Conservation (phyloP, 2,888 invertebrate species). For the Heliconius charithonia region DNA sequence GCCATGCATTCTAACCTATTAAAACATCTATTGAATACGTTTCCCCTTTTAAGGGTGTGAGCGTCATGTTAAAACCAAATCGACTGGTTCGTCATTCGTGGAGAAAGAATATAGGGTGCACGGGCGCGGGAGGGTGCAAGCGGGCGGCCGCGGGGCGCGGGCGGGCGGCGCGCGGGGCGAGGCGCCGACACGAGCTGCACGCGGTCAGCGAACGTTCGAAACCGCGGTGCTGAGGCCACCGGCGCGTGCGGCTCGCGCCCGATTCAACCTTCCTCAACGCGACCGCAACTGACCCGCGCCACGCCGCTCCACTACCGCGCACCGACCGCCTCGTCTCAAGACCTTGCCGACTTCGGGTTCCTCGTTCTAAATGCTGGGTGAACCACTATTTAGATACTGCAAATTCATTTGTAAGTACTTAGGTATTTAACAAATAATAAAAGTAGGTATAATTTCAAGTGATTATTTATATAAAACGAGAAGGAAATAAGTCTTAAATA, state of each 20-base stretch:
- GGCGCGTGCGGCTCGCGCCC: constrained; percentile 82
- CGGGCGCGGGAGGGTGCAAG: constrained; percentile 55
- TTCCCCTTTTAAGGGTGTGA: constrained; percentile 36
- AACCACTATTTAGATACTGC: background rate
- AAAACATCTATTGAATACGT: constrained; percentile 43
- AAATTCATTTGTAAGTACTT: background rate
- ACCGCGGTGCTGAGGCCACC: constrained; percentile 74
- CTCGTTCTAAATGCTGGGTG: constrained; percentile 28
- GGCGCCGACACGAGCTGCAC: constrained; percentile 81
- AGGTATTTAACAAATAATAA: background rate
- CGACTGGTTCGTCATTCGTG: constrained; percentile 45
- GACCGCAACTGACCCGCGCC: constrained; percentile 82
- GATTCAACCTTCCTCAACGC: constrained; percentile 84
- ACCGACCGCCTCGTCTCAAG: constrained; percentile 31
- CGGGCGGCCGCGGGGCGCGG: constrained; percentile 51
- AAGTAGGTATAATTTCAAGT: background rate
- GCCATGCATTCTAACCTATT: constrained; percentile 43
- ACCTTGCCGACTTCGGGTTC: constrained; percentile 35
- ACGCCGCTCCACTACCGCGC: constrained; percentile 62
- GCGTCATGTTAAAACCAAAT: constrained; percentile 44
- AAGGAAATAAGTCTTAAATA: background rate
- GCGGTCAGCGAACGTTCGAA: constrained; percentile 81
- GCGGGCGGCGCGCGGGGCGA: constrained; percentile 57
- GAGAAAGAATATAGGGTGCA: constrained; percentile 54
- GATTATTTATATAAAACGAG: background rate